Conservation (phyloP, 2,888 invertebrate genomes). For the Diplazon laetatorius region DNA sequence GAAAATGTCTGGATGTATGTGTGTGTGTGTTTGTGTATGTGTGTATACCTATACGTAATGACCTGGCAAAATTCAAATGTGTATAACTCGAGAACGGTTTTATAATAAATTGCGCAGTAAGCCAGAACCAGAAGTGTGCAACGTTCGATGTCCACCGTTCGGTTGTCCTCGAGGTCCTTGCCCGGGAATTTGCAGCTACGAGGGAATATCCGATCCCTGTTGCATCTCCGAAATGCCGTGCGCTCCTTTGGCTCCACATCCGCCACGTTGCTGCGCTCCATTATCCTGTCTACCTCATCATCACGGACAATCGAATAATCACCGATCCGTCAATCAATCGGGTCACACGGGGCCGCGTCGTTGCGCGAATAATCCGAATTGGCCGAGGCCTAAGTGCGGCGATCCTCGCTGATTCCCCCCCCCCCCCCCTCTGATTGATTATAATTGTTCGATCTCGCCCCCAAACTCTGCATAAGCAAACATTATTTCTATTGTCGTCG, state of each 20-base stretch:
- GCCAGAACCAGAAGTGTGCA: conserved; percentile 75
- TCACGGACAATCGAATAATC: conserved; percentile 31
- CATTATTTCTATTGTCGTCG: not conserved
- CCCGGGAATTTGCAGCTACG: conserved; percentile 72
- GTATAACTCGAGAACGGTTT: not conserved
- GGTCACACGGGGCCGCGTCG: conserved; percentile 43
- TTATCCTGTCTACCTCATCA: not conserved
- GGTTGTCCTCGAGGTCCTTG: conserved; percentile 75
- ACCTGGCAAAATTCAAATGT: too few relatives aligned
- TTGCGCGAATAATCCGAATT: conserved; percentile 51
- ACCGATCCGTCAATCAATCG: conserved; percentile 34
- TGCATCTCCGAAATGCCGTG: conserved; percentile 72
- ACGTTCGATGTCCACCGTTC: conserved; percentile 73
- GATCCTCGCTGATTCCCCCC: conserved; percentile 11
- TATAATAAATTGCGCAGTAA: conserved; percentile 63
- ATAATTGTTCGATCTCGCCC: too few relatives aligned
- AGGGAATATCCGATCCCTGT: conserved; percentile 71
- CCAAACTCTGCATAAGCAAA: conserved; percentile 42
- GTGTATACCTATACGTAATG: too few relatives aligned
- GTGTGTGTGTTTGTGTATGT: too few relatives aligned
- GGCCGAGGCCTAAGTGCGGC: conserved; percentile 27
- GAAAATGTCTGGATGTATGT: too few relatives aligned
- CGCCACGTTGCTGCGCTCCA: conserved; percentile 29
- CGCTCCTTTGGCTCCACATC: conserved; percentile 63
- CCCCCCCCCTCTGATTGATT: conserved; percentile 8